phyloP scores from a whole-genome alignment of 1,140 invertebrate genomes.

The Drosophila bocki region DNA sequence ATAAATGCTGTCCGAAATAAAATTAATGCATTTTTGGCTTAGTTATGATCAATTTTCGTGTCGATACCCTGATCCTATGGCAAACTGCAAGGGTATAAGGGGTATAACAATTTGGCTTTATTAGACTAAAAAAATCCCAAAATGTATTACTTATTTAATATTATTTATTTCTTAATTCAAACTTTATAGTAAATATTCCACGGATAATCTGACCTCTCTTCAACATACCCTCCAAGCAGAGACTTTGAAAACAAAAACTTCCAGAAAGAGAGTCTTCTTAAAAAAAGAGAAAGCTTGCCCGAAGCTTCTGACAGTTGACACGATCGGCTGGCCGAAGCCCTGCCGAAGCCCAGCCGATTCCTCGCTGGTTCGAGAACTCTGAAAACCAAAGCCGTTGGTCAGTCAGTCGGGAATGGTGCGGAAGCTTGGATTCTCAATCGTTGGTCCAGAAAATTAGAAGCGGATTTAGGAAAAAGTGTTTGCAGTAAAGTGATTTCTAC shows the following conservation, averaged over 20 bases:
- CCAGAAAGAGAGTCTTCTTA: not conserved
- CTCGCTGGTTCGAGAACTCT: conserved; percentile 14
- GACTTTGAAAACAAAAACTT: not conserved
- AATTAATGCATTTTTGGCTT: not conserved
- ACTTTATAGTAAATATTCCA: not conserved
- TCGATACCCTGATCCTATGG: too few species aligned
- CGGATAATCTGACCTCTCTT: not conserved
- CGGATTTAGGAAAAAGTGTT: conserved; percentile 21
- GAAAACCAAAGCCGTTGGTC: conserved; percentile 33
- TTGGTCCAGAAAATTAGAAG: conserved; percentile 10
- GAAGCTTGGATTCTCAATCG: conserved; percentile 24
- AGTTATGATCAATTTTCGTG: not conserved
- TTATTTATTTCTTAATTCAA: not conserved
- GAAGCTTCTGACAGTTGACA: conserved; percentile 21
- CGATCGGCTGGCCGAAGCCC: conserved; percentile 9
- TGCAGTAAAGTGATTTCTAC: conserved; percentile 27
- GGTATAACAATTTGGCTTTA: too few species aligned
- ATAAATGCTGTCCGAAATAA: not conserved
- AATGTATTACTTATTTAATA: too few species aligned
- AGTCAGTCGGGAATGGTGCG: conserved; percentile 72
- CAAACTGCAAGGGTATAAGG: too few species aligned
- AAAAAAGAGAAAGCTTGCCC: not conserved
- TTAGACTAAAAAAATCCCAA: too few species aligned
- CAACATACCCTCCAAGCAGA: not conserved
- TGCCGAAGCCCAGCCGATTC: not conserved